phyloP scores from a whole-genome alignment of 1,140 invertebrate genomes.

The Leptopilina boulardi region DNA sequence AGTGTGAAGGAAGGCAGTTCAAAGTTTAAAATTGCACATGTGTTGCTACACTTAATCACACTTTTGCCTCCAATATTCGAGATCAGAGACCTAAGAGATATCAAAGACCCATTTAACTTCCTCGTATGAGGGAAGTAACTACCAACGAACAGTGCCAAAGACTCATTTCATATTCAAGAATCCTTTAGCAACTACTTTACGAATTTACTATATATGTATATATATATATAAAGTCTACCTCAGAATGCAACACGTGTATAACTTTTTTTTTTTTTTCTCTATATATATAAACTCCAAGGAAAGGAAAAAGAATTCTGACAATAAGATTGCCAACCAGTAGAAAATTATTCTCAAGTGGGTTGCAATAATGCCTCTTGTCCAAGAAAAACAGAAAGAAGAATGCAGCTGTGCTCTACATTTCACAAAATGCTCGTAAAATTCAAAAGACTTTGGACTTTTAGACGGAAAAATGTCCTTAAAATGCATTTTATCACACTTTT shows the following conservation, averaged over 20 bases:
- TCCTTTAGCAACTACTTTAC: constrained; percentile 8
- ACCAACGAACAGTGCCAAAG: background rate
- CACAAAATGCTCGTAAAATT: constrained; percentile 14
- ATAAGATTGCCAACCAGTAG: constrained; percentile 28
- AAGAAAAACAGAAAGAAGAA: constrained; percentile 7
- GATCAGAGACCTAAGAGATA: constrained; percentile 20
- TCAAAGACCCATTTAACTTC: constrained; percentile 4
- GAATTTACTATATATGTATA: constrained; percentile 10
- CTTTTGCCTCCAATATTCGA: constrained; percentile 23
- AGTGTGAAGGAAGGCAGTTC: background rate
- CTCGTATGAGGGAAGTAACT: constrained; percentile 14
- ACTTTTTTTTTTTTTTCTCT: background rate
- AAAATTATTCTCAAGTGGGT: constrained; percentile 21
- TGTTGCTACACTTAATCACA: constrained; percentile 5
- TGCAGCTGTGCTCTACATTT: constrained; percentile 20
- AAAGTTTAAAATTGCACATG: background rate
- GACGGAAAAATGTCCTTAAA: background rate
- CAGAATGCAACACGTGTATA: constrained; percentile 1
- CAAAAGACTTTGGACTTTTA: background rate
- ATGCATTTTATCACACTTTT: constrained; percentile 16
- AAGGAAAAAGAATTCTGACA: constrained; percentile 9
- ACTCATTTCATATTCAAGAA: constrained; percentile 26
- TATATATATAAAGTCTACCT: background rate
- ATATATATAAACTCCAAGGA: background rate
- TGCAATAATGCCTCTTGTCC: constrained; percentile 23